phyloP scores from a whole-genome alignment of 2,888 invertebrate genomes.

The Agriopis aurantiaria region DNA sequence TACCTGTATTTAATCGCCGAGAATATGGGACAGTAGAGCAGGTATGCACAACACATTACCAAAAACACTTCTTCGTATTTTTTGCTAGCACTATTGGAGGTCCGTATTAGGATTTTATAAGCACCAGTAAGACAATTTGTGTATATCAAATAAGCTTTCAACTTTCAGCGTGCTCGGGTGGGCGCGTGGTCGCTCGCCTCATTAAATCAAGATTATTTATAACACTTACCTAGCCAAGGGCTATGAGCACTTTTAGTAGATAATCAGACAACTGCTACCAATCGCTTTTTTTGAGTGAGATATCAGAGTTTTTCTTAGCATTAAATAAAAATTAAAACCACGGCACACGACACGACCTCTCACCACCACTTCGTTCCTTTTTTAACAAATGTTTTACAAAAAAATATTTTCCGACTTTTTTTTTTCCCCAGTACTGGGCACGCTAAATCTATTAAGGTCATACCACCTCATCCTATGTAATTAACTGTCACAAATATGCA shows the following conservation, averaged over 20 bases:
- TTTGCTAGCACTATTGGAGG: too few species aligned
- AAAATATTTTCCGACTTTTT: background rate
- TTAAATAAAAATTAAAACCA: constrained; percentile 33
- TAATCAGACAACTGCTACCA: background rate
- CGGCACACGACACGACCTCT: constrained; percentile 54
- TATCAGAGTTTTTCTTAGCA: constrained; percentile 18
- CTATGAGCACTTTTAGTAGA: constrained; percentile 34
- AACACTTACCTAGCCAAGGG: constrained; percentile 66
- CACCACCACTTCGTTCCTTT: constrained; percentile 59
- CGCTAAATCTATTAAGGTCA: too few species aligned
- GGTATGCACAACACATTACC: too few species aligned
- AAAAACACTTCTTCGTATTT: too few species aligned
- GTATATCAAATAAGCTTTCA: constrained; percentile 36
- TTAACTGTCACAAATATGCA: too few species aligned
- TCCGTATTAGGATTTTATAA: too few species aligned
- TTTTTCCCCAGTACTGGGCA: too few species aligned
- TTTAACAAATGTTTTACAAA: constrained; percentile 49
- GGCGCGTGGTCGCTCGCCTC: constrained; percentile 63
- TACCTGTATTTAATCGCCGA: too few species aligned
- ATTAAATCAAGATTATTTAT: constrained; percentile 38
- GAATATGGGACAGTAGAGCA: too few species aligned
- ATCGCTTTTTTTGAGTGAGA: background rate
- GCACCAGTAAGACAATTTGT: too few species aligned
- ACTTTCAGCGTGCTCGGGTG: constrained; percentile 57
- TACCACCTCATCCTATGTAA: too few species aligned